A percentile compares a stretch with the other conserved stretches of the same genome.
These are phyloP conservation scores for Drosophila insularis DNA, from an alignment of 1,140 invertebrate species.

Conservation along the genomic window DNA sequence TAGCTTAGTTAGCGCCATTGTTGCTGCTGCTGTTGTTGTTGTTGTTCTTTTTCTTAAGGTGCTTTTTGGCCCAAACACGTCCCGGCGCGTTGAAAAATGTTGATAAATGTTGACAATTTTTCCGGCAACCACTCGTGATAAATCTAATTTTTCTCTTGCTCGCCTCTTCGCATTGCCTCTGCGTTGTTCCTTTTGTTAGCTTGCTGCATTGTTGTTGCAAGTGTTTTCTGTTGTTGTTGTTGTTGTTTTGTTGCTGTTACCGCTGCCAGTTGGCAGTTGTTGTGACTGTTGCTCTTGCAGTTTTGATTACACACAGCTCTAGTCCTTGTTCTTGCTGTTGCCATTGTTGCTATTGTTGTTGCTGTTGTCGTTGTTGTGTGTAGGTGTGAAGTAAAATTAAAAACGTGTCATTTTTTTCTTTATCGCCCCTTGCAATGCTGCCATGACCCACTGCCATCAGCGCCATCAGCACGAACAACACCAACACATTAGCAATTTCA, in stretches of 20 bases:
- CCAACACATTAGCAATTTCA: slow-evolving; percentile 12
- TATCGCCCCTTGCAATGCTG: slow-evolving; percentile 69
- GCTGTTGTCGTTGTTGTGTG: slow-evolving; percentile 44
- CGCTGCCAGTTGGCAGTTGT: slow-evolving; percentile 34
- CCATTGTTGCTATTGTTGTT: slow-evolving; percentile 43
- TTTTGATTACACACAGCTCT: slow-evolving; percentile 44
- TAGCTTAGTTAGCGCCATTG: slow-evolving; percentile 56
- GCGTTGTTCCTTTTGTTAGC: slow-evolving; percentile 41
- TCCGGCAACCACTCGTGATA: slow-evolving; percentile 81
- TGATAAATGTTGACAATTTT: slow-evolving; percentile 82
- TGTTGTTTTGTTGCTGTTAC: slow-evolving; percentile 55
- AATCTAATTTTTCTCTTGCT: slow-evolving; percentile 78
- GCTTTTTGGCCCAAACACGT: slow-evolving; percentile 59
- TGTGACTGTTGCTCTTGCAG: slow-evolving; percentile 49
- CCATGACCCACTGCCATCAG: slow-evolving; percentile 48
- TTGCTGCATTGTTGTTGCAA: slow-evolving; percentile 59
- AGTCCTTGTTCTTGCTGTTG: slow-evolving; percentile 34
- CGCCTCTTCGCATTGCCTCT: slow-evolving; percentile 41
- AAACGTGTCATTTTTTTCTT: slow-evolving; percentile 81
- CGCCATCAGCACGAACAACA: slow-evolving; percentile 24
- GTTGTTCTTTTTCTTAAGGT: slow-evolving; percentile 42
- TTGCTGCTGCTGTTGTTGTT: slow-evolving; percentile 32
- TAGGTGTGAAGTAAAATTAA: slow-evolving; percentile 81
- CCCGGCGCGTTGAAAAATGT: slow-evolving; percentile 77
- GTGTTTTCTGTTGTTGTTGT: slow-evolving; percentile 37